Evolutionary conservation across 2,113 vertebrate species (phyloP).

Genomic region (Chamaea fasciata): DNA sequence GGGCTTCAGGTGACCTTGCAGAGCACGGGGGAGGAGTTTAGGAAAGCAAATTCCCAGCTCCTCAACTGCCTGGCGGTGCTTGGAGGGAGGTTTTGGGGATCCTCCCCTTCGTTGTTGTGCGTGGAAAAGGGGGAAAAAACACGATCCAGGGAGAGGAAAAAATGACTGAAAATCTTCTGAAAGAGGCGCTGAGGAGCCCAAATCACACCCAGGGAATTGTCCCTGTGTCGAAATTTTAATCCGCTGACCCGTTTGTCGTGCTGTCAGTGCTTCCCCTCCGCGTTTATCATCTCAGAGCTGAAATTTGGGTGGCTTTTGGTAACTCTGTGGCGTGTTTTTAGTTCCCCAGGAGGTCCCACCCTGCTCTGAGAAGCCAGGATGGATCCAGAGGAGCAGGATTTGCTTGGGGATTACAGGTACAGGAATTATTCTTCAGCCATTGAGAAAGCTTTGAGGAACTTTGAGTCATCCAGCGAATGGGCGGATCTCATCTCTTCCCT

Average conservation of each 20-base stretch:
- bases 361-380: constrained; percentile 79
- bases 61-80: not conserved
- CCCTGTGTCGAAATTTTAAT: not conserved
- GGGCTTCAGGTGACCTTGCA: not conserved
- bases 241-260: not conserved
- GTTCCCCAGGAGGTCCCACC: not conserved
- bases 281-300: not conserved
- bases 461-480: constrained; percentile 98
- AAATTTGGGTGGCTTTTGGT: not conserved
- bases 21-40: not conserved
- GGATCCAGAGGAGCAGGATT: constrained; percentile 92
- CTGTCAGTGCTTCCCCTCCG: not conserved
- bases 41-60: not conserved
- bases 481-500: constrained; percentile 97
- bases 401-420: constrained; percentile 92
- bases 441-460: constrained; percentile 95
- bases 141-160: not conserved
- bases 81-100: not conserved
- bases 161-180: not conserved
- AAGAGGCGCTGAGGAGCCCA: not conserved
- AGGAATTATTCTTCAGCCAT: constrained; percentile 88
- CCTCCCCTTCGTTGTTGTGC: not conserved
- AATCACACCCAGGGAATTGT: not conserved
- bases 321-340: not conserved
- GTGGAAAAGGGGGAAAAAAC: not conserved